phyloP scores from a whole-genome alignment of 2,113 vertebrate genomes.

The Onychorhynchus coronatus region DNA sequence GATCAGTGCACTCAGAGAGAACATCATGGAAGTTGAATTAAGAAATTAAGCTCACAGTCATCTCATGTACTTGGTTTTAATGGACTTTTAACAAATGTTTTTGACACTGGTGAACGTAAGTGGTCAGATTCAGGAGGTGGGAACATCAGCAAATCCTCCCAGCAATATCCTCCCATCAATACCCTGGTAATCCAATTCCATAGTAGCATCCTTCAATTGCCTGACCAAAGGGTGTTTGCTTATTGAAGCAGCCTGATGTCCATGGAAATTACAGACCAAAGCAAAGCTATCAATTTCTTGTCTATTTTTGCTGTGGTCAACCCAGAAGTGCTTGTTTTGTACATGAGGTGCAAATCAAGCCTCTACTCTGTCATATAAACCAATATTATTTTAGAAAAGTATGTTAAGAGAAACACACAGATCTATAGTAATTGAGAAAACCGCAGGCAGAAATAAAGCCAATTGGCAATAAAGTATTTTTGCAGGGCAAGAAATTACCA shows the following conservation, averaged over 20 bases:
- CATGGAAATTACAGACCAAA: neutral
- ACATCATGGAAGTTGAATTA: neutral
- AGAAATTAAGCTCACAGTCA: neutral
- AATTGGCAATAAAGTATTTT: neutral
- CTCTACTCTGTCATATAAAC: neutral
- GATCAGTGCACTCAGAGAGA: neutral
- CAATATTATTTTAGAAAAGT: neutral
- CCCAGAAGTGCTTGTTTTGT: neutral
- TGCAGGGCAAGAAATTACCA: neutral
- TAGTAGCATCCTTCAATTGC: neutral
- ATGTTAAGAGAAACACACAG: neutral
- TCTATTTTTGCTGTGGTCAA: neutral
- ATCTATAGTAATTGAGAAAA: neutral
- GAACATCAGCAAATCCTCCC: neutral
- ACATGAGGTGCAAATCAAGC: neutral
- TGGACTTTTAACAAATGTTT: neutral
- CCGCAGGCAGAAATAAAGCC: neutral
- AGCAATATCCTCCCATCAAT: too few species aligned
- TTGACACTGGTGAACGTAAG: neutral
- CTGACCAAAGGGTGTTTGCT: neutral
- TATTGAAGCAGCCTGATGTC: neutral
- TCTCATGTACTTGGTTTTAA: neutral
- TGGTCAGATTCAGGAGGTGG: neutral
- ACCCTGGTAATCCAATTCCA: neutral
- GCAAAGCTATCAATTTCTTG: neutral